Conservation (phyloP, 2,113 vertebrate species). For the cattle (Bos taurus) region ARS-UCD2.0 NC_037344.1:5413001-5413500, state of each 20-base stretch:
- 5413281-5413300: background rate
- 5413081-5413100: too few species aligned
- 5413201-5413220: background rate
- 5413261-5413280: background rate
- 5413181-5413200: rapidly evolving
- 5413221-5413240: rapidly evolving
- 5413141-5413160: too few species aligned
- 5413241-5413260: rapidly evolving
- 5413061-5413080: background rate
- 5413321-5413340: background rate
- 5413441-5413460: background rate
- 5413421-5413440: background rate
- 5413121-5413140: background rate
- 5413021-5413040: background rate
- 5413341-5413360: background rate
- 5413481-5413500: background rate
- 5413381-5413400: background rate
- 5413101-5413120: rapidly evolving
- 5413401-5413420: background rate
- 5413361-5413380: background rate
- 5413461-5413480: background rate
- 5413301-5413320: background rate
- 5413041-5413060: background rate
- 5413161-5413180: background rate
- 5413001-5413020: background rate